These are phyloP conservation scores for Ctenicera cuprea DNA, from an alignment of 2,888 invertebrate species.

Conservation along the genomic window DNA sequence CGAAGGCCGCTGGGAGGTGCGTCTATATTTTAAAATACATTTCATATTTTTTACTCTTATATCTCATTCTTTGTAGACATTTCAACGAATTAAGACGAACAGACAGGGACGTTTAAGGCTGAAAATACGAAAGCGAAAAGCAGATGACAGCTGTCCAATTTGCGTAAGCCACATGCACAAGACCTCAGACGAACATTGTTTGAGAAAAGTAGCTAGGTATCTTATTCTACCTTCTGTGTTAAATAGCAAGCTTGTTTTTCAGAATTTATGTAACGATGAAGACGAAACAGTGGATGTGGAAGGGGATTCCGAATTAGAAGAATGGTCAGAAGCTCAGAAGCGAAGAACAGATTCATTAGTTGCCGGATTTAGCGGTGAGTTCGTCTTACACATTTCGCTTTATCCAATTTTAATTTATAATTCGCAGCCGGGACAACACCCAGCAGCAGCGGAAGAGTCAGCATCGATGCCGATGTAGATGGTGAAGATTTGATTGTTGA, in stretches of 20 bases:
- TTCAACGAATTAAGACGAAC: conserved; percentile 82
- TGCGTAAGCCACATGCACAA: conserved; percentile 77
- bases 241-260: conserved; percentile 14
- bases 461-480: conserved; percentile 67
- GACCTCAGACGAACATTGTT: conserved; percentile 78
- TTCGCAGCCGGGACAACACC: conserved; percentile 56
- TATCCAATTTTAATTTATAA: background rate
- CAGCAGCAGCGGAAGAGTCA: conserved; percentile 67
- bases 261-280: conserved; percentile 72
- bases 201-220: conserved; percentile 73
- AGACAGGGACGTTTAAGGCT: conserved; percentile 80
- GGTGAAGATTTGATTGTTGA: conserved; percentile 71
- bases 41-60: conserved; percentile 2
- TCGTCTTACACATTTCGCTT: background rate
- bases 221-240: background rate
- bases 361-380: conserved; percentile 56
- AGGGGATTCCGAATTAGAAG: conserved; percentile 76
- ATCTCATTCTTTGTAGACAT: conserved; percentile 74
- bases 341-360: conserved; percentile 64
- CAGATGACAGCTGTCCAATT: conserved; percentile 81
- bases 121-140: conserved; percentile 80
- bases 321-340: conserved; percentile 73
- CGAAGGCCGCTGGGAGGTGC: conserved; percentile 81
- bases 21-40: conserved; percentile 38
- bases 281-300: conserved; percentile 83